Percentiles rank a stretch among this genome's conserved stretches.
Evolutionary conservation across 2,113 vertebrate genomes (phyloP).

Genomic region (Okapia johnstoni): DNA sequence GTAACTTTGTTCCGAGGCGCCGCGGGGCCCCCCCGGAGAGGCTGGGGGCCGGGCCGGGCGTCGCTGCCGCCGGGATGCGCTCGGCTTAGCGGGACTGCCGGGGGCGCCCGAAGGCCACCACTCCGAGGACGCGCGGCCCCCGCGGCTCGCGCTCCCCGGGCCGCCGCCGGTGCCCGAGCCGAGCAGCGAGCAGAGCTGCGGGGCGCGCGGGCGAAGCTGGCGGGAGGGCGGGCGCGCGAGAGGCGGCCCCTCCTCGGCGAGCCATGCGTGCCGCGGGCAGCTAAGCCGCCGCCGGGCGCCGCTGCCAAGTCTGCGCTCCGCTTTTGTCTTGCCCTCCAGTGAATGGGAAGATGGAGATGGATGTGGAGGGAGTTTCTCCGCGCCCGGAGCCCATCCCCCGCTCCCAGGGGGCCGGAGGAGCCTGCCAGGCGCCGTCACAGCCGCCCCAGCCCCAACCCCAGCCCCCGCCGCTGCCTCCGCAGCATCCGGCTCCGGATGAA

Average conservation of each 20-base stretch:
- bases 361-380: slow-evolving; percentile 86
- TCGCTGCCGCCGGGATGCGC: slow-evolving; percentile 79
- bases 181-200: slow-evolving; percentile 48
- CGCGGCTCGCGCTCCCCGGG: not conserved
- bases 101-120: slow-evolving; percentile 79
- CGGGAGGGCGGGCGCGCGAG: slow-evolving; percentile 63
- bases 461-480: slow-evolving; percentile 73
- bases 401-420: slow-evolving; percentile 83
- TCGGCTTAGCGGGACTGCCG: slow-evolving; percentile 76
- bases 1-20: slow-evolving; percentile 78
- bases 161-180: slow-evolving; percentile 60
- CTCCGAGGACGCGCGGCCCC: slow-evolving; percentile 75
- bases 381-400: slow-evolving; percentile 85
- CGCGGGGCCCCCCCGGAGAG: not conserved
- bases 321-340: slow-evolving; percentile 83
- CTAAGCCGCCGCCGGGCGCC: slow-evolving; percentile 73
- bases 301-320: slow-evolving; percentile 77
- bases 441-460: slow-evolving; percentile 80
- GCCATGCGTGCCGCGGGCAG: slow-evolving; percentile 80
- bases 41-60: slow-evolving; percentile 69
- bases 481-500: slow-evolving; percentile 81
- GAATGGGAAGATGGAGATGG: slow-evolving; percentile 90
- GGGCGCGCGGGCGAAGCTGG: slow-evolving; percentile 52
- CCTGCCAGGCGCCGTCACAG: slow-evolving; percentile 81
- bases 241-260: slow-evolving; percentile 69